Evolutionary conservation across 2,888 invertebrate species (phyloP).

Genomic region (Trachelus tabidus): DNA sequence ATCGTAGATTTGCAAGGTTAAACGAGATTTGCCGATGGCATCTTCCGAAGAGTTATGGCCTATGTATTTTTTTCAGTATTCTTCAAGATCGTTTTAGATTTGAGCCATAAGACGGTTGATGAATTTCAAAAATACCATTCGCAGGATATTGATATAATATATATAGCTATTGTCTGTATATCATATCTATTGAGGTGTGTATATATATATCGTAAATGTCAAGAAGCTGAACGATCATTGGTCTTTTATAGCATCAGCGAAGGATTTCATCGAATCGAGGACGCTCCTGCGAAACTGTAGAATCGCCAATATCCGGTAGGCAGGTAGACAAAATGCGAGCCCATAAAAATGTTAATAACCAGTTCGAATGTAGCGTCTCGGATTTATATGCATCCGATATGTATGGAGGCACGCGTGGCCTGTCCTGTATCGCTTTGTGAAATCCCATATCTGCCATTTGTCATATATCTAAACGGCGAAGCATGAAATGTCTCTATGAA

Average conservation of each 20-base stretch:
- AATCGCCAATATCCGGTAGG: slow-evolving; percentile 1
- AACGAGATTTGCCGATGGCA: background rate
- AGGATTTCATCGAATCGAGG: background rate
- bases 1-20: background rate
- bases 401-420: slow-evolving; percentile 7
- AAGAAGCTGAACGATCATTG: background rate
- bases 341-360: slow-evolving; percentile 8
- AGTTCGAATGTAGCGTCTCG: background rate
- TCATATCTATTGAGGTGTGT: background rate
- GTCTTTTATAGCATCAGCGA: background rate
- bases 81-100: background rate
- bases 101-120: background rate
- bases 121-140: background rate
- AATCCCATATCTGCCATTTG: slow-evolving; percentile 7
- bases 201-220: background rate
- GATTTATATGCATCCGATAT: slow-evolving; percentile 4
- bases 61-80: background rate
- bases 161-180: background rate
- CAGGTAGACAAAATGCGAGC: slow-evolving; percentile 2
- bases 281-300: background rate
- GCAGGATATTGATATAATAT: background rate
- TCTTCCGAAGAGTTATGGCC: background rate
- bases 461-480: slow-evolving; percentile 7
- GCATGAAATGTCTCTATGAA: slow-evolving; percentile 5
- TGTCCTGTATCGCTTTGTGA: slow-evolving; percentile 5